Evolutionary conservation across 2,113 vertebrate species (phyloP), one percentile per base, ranked within the genome.

Genomic region (Butastur rufipennis): DNA sequence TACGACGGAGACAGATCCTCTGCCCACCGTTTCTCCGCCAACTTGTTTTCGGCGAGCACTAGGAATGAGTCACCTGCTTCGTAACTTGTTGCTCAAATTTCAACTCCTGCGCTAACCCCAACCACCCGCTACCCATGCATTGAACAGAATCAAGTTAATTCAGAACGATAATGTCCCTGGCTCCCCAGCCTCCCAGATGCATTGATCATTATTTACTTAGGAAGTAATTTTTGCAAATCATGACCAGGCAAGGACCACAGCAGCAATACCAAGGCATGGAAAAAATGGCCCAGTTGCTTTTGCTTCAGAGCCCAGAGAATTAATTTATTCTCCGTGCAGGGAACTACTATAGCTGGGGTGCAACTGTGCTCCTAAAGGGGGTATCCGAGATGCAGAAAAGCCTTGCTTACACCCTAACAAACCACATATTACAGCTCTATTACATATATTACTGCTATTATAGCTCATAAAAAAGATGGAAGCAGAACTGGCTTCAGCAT

Each of bases 201-300:
- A 12, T 3, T 9, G 32, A 25, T 18, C 2, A 5, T 13, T 15
- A 6, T 5, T 68, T 16, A 20, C n/a, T 47, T 29, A 12, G 10
- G 32, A 20, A 73, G 58, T 1, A 29, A 50, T 48, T 79, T 68
- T 19, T 73, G 53, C 43, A 47, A 22, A 70, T 4, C 36, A 7
- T 5, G 43, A 7, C 23, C 7, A 1, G 0, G 38, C 15, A 34
- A 75, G 4, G 32, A 23, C 7, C 4, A 3, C 61, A 29, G 31
- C 55, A 79, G 21, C 38, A 20, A 8, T 11, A 34, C 4, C 0
- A 0, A 63, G 38, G 56, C 16, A 13, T 1, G 15, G 48, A 11
- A 36, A 59, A 63, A 43, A n/a, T 1, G 3, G 32, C 22, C 55
- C 38, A 8, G 45, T 7, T 38, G n/a, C 23, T 65, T 12, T 23